phyloP scores from a whole-genome alignment of 2,888 invertebrate genomes.

The Brachyopa scutellaris region DNA sequence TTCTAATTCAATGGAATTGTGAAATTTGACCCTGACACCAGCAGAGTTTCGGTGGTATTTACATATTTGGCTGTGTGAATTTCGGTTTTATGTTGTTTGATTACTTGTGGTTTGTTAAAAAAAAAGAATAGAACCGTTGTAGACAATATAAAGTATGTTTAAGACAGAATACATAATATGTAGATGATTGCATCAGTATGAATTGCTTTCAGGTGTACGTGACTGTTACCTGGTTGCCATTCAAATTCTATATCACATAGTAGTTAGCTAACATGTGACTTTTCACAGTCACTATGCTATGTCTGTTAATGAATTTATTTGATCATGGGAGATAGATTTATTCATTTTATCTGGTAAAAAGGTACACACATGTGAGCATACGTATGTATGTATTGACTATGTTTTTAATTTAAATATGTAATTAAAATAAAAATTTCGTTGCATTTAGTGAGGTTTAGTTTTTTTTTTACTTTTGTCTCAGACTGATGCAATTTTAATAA shows the following conservation, averaged over 20 bases:
- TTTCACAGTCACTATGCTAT: conserved; percentile 1
- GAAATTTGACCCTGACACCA: not conserved
- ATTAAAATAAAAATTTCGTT: not conserved
- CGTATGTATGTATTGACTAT: too few relatives aligned
- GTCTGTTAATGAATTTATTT: conserved; percentile 15
- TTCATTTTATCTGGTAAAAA: not conserved
- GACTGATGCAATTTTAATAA: too few relatives aligned
- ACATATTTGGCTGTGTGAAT: too few relatives aligned
- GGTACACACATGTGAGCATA: too few relatives aligned
- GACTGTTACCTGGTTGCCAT: conserved; percentile 20
- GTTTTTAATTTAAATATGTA: too few relatives aligned
- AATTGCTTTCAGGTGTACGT: conserved; percentile 19
- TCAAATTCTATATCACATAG: not conserved
- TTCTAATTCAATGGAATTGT: not conserved
- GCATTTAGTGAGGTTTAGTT: too few relatives aligned
- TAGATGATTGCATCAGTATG: conserved; percentile 19
- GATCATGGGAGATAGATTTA: not conserved
- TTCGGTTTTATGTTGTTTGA: not conserved
- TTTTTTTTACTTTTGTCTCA: too few relatives aligned
- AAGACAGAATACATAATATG: too few relatives aligned
- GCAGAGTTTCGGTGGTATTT: too few relatives aligned
- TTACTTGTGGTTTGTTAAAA: too few relatives aligned
- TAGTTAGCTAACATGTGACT: conserved; percentile 17
- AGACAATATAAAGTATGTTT: too few relatives aligned
- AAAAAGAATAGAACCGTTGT: too few relatives aligned